Evolutionary conservation across 2,797 vertebrate species (phyloP).

Genomic region (Otolemur crassicaudatus): DNA sequence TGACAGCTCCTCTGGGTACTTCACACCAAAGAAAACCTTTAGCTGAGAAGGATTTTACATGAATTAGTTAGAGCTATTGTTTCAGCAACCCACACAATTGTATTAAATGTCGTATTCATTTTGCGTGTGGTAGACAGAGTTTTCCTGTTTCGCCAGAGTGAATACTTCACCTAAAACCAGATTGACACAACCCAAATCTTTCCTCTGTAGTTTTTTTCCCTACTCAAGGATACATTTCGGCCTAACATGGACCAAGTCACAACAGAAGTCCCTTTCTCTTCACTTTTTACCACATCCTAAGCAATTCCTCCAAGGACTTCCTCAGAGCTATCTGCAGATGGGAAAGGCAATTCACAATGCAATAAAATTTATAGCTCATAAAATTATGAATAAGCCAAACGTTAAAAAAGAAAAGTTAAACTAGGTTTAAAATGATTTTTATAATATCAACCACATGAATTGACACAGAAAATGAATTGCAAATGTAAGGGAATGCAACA

Average conservation of each 20-base stretch:
- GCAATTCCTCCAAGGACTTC: constrained; percentile 82
- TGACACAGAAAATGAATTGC: constrained; percentile 83
- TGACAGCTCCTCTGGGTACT: constrained; percentile 21
- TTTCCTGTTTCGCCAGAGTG: constrained; percentile 11
- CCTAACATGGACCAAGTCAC: constrained; percentile 58
- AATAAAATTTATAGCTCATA: constrained; percentile 86
- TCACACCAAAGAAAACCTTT: constrained; percentile 43
- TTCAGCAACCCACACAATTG: constrained; percentile 25
- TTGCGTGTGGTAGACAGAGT: background rate
- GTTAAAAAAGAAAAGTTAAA: constrained; percentile 85
- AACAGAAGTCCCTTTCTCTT: constrained; percentile 69
- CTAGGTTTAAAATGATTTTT: constrained; percentile 84
- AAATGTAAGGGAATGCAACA: constrained; percentile 78
- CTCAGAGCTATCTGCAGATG: constrained; percentile 78
- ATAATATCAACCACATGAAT: constrained; percentile 80
- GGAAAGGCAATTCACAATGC: constrained; percentile 82
- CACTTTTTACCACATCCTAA: constrained; percentile 67
- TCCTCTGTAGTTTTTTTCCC: constrained; percentile 54
- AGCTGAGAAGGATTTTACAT: background rate
- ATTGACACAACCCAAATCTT: background rate
- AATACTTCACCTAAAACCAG: constrained; percentile 46
- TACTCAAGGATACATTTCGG: constrained; percentile 56
- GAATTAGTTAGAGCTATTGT: constrained; percentile 17
- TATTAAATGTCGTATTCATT: constrained; percentile 41
- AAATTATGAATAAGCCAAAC: constrained; percentile 85